Base-by-base conservation (phyloP, 2,888 invertebrate genomes). In the Hedya salicella region DNA sequence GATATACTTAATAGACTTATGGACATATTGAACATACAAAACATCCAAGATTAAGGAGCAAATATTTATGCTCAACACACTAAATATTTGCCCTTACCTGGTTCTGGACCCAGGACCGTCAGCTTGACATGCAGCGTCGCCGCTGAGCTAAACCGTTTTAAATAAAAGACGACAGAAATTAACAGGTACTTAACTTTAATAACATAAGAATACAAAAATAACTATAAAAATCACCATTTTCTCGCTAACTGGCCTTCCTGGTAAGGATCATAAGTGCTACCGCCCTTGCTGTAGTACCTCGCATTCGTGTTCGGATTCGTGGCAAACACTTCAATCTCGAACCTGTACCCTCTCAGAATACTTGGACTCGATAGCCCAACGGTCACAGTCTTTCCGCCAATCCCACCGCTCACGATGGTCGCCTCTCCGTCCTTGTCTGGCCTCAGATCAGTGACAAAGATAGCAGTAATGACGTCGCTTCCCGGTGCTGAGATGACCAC, bases 261-360 rank as follows among this genome's bases (percentile, higher is more conserved):
- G 25, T 75, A 56, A 4, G 40, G 39, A 14, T 21, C 16, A 36
- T 36, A 62, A 11, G 11, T 44, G n/a, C 30, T 40, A 6, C 77
- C 77, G 0, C 84, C 85, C 70, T 86, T 87, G 9, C 71, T 81
- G n/a, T 71, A 76, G 40, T 73, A 82, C 2, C 76, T 73, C 1
- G 71, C 71, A 25, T 73, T 82, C 0, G 83, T 78, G 54, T 81
- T 82, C 0, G 83, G 79, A 54, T 81, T 75, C 16, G 69, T 78
- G 0, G 80, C 81, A 49, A 77, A 91, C 13, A 91, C 89, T 73
- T 90, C 88, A 9, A 92, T 76, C 68, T 78, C 72, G 65, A 91
- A 91, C 57, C 79, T 87, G 64, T 89, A 91, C 0, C 91, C 91
- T 69, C 89, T 77, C 4, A 92, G 71, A 21, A 89, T 77, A 0